Conservation (phyloP, 2,888 invertebrate genomes). For the Cepaea hortensis region DNA sequence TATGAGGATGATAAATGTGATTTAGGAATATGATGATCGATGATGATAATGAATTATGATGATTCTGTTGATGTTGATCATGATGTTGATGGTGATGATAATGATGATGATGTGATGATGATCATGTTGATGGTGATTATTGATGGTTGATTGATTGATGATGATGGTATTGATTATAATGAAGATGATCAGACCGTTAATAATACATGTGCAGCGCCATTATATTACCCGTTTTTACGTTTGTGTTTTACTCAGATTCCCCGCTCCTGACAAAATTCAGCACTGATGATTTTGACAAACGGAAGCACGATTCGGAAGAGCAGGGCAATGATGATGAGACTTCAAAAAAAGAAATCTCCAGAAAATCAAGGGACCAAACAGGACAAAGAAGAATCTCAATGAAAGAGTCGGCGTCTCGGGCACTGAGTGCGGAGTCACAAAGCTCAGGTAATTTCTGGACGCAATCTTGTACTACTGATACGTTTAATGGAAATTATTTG, state of each 20-base stretch:
- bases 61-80: too few relatives aligned
- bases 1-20: too few relatives aligned
- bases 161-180: too few relatives aligned
- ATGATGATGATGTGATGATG: too few relatives aligned
- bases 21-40: too few relatives aligned
- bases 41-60: too few relatives aligned
- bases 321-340: background rate
- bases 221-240: background rate
- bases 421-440: background rate
- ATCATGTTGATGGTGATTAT: too few relatives aligned
- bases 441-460: background rate
- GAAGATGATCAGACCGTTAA: too few relatives aligned
- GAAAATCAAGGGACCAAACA: background rate
- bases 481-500: background rate
- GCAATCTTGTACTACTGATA: too few relatives aligned
- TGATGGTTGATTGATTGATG: too few relatives aligned
- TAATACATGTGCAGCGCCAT: too few relatives aligned
- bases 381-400: background rate
- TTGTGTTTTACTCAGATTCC: constrained; percentile 16
- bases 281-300: constrained; percentile 1
- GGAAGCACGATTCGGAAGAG: background rate
- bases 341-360: background rate
- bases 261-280: constrained; percentile 33
- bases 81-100: too few relatives aligned
- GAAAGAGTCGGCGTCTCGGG: background rate